phyloP scores from a whole-genome alignment of 2,797 vertebrate genomes.

The Enoplosus armatus region DNA sequence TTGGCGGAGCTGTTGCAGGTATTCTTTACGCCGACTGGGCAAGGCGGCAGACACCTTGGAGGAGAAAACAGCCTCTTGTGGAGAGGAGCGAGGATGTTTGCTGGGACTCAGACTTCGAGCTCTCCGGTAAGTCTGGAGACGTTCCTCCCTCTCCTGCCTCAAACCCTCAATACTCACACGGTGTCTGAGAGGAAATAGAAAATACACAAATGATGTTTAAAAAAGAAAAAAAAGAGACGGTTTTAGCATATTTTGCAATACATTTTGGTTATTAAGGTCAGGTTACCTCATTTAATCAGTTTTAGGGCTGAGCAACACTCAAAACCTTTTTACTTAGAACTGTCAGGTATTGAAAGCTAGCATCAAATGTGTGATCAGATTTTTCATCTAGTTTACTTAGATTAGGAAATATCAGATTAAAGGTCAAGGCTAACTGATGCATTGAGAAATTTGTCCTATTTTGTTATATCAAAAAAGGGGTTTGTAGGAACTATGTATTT shows the following conservation, averaged over 20 bases:
- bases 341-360: background rate
- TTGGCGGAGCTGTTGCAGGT: constrained; percentile 89
- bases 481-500: background rate
- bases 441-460: background rate
- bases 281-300: background rate
- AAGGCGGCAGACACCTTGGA: constrained; percentile 69
- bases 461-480: background rate
- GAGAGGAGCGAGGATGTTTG: constrained; percentile 81
- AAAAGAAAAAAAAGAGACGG: background rate
- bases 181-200: constrained; percentile 82
- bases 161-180: constrained; percentile 88
- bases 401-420: no score
- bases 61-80: constrained; percentile 43
- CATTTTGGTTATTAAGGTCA: background rate
- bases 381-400: background rate
- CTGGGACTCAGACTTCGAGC: constrained; percentile 91
- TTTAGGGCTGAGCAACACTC: background rate
- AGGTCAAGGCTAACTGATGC: no score
- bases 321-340: background rate
- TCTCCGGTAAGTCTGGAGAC: constrained; percentile 84
- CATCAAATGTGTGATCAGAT: background rate
- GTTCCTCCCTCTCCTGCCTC: constrained; percentile 87
- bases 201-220: background rate
- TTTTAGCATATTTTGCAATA: background rate
- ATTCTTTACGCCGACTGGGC: constrained; percentile 85